Conservation (phyloP, 2,797 vertebrate genomes). For the Myotis findleyi region DNA sequence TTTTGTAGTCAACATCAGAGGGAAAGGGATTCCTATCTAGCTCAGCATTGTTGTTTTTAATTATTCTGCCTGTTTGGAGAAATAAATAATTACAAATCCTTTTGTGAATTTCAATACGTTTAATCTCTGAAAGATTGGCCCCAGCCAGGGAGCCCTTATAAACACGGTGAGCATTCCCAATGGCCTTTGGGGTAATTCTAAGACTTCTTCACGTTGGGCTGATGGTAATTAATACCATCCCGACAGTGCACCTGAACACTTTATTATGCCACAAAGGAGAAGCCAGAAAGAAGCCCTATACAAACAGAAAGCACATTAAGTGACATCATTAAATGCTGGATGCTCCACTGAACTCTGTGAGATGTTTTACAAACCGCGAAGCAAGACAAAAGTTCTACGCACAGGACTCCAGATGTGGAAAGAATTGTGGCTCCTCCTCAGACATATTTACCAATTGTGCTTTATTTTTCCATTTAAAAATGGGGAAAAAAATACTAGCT, state of each 20-base stretch:
- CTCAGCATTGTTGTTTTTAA: neutral
- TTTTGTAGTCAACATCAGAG: neutral
- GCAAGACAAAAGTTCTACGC: neutral
- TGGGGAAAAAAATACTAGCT: neutral
- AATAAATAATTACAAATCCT: slow-evolving; percentile 59
- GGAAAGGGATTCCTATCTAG: neutral
- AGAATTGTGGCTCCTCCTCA: neutral
- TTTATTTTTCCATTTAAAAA: slow-evolving; percentile 23
- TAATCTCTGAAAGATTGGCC: slow-evolving; percentile 60
- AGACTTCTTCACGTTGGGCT: slow-evolving; percentile 33
- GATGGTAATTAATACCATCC: slow-evolving; percentile 57
- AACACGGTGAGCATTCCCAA: slow-evolving; percentile 7
- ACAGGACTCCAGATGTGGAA: neutral
- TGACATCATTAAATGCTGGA: neutral
- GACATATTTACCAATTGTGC: neutral
- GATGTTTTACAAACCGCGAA: neutral
- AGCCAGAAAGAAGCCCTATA: neutral
- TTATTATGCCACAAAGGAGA: slow-evolving; percentile 44
- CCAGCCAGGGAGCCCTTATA: slow-evolving; percentile 40
- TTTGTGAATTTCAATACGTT: slow-evolving; percentile 44
- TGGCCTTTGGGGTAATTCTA: slow-evolving; percentile 40
- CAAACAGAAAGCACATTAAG: slow-evolving; percentile 23
- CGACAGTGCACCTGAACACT: neutral
- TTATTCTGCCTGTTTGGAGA: slow-evolving; percentile 52
- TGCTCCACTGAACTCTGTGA: neutral